Evolutionary conservation across 2,113 vertebrate species (phyloP), one percentile per base, ranked within the genome.

Genomic region (Neodontobutis hainanensis): DNA sequence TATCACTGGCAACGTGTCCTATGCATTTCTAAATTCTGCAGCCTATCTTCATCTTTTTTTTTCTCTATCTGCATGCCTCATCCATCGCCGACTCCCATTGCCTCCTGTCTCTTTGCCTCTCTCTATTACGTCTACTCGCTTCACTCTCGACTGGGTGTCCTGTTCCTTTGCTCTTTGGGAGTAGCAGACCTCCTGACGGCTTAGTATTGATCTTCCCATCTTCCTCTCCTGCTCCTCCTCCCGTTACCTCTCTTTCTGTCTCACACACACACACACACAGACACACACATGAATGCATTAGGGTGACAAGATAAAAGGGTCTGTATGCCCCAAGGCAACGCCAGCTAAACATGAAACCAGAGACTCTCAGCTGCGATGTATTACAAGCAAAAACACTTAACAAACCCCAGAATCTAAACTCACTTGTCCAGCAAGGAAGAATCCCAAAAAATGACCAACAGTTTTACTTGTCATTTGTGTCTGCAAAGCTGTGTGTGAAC

Each of bases 161-260:
- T 90, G 82, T 85, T 88, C 82, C 87, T 74, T 80, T 73, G 76
- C 84, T 87, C 88, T 78, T 74, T 86, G 84, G 83, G 84, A 88
- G 81, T 80, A 87, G 83, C 86, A 90, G 89, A 90, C 89, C 86
- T 89, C 81, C 86, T 90, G 89, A 90, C 89, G 87, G 80, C 89
- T 89, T 68, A 69, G 74, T 90, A 90, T 90, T 83, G 89, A 90
- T 90, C 89, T 66, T 51, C 52, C 53, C 61, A 80, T 87, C 82
- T 85, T 77, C 73, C 49, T 82, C 76, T 63, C 67, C 66, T 53
- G 46, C 80, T 73, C 46, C 67, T 57, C 46, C 42, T 75, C 77
- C 19, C 19, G 19, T 27, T 51, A 36, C 59, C 61, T 15, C 45
- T 60, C 47, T 65, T 8, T 34, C 63, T 11, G 50, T 34, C 53